These are phyloP conservation scores for Gonioctena quinquepunctata DNA, from an alignment of 1,140 invertebrate genomes.

Conservation along the genomic window DNA sequence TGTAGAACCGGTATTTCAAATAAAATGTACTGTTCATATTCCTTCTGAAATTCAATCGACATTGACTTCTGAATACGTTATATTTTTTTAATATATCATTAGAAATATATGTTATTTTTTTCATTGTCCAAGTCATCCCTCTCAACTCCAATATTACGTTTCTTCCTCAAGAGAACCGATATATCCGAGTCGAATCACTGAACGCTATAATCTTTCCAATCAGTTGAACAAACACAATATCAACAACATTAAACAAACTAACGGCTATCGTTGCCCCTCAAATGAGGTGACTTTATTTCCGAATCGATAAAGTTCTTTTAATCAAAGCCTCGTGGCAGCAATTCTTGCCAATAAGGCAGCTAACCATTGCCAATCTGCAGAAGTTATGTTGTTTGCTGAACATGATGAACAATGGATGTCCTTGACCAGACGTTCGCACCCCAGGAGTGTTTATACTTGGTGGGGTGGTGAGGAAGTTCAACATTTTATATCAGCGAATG, in stretches of 20 bases:
- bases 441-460: no score
- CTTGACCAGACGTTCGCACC: neutral
- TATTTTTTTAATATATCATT: no score
- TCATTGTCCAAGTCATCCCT: no score
- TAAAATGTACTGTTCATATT: no score
- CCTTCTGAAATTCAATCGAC: no score
- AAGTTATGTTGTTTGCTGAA: slow-evolving; percentile 41
- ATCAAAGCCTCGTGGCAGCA: slow-evolving; percentile 30
- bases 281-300: slow-evolving; percentile 21
- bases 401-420: slow-evolving; percentile 31
- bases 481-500: no score
- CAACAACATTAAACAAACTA: slow-evolving; percentile 27
- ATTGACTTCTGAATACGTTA: no score
- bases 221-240: slow-evolving; percentile 37
- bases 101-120: no score
- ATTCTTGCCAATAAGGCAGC: slow-evolving; percentile 37
- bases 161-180: no score
- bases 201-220: slow-evolving; percentile 25
- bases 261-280: slow-evolving; percentile 19
- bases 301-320: slow-evolving; percentile 29
- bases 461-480: no score
- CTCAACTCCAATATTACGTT: no score
- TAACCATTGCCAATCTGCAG: slow-evolving; percentile 36
- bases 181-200: neutral
- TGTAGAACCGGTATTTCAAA: no score